phyloP scores from a whole-genome alignment of 1,140 invertebrate genomes.

The Tenebrio molitor region DNA sequence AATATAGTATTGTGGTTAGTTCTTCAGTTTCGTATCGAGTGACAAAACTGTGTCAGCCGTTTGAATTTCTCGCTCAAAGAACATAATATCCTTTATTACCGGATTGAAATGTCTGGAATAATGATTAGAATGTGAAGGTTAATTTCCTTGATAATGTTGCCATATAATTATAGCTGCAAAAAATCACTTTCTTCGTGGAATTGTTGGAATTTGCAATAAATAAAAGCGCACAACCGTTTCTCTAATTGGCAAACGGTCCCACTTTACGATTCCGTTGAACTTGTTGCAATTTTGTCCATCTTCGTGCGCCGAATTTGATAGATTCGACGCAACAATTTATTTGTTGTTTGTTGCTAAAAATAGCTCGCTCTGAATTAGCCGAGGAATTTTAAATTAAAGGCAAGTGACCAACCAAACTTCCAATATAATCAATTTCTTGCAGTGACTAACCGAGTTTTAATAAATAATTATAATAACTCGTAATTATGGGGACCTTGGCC shows the following conservation, averaged over 20 bases:
- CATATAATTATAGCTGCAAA: too few relatives aligned
- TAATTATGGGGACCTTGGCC: conserved; percentile 1
- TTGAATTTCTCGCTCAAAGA: too few relatives aligned
- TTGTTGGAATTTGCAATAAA: background rate
- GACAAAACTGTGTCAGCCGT: too few relatives aligned
- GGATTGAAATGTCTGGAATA: background rate
- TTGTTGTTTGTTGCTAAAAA: background rate
- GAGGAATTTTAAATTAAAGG: background rate
- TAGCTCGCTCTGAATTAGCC: background rate
- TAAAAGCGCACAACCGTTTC: background rate
- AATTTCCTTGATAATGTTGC: conserved; percentile 23
- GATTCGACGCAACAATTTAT: background rate
- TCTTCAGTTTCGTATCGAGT: too few relatives aligned
- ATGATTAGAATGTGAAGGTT: conserved; percentile 11
- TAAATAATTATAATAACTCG: background rate
- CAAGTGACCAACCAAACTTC: conserved; percentile 17
- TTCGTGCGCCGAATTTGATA: background rate
- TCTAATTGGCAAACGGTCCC: background rate
- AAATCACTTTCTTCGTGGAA: conserved; percentile 13
- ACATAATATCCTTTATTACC: too few relatives aligned
- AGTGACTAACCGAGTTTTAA: background rate
- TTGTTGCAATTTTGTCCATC: background rate
- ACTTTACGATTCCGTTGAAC: background rate
- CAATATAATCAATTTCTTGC: conserved; percentile 9
- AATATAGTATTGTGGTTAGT: background rate